A percentile compares a stretch with the other conserved stretches of the same genome.
Conservation (phyloP, 1,140 invertebrate genomes). For the Hylyphantes graminicola region DNA sequence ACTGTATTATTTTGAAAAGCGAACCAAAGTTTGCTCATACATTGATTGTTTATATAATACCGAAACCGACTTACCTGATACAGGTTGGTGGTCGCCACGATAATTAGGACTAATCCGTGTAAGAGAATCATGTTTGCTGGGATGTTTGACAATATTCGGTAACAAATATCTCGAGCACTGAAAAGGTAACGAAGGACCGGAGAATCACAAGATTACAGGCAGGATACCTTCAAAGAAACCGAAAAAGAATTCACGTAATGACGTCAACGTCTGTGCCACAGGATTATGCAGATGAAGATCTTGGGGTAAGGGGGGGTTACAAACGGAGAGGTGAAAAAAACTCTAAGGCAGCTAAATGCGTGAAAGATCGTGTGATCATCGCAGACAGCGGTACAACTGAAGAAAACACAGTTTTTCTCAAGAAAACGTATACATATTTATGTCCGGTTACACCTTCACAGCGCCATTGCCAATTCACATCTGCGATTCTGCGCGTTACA, state of each 20-base stretch:
- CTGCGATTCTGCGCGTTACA: constrained; percentile 17
- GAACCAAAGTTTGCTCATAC: no score
- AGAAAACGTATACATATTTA: constrained; percentile 12
- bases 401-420: background rate
- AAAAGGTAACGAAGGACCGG: background rate
- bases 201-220: no score
- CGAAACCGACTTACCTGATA: constrained; percentile 1
- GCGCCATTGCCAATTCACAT: constrained; percentile 8
- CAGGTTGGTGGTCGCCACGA: background rate
- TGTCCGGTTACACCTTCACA: constrained; percentile 22
- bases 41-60: no score
- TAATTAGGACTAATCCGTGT: constrained; percentile 19
- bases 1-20: no score
- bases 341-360: background rate
- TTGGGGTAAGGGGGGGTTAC: background rate
- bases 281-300: constrained; percentile 34
- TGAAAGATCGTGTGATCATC: background rate
- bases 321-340: background rate
- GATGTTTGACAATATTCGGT: background rate
- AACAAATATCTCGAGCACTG: background rate
- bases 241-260: constrained; percentile 17
- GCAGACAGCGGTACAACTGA: constrained; percentile 18
- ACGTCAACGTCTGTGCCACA: constrained; percentile 32
- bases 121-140: background rate
- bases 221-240: background rate